Percentiles rank a stretch among this genome's conserved stretches.
Evolutionary conservation across 2,113 vertebrate species (phyloP).

Genomic region (Naja naja): DNA sequence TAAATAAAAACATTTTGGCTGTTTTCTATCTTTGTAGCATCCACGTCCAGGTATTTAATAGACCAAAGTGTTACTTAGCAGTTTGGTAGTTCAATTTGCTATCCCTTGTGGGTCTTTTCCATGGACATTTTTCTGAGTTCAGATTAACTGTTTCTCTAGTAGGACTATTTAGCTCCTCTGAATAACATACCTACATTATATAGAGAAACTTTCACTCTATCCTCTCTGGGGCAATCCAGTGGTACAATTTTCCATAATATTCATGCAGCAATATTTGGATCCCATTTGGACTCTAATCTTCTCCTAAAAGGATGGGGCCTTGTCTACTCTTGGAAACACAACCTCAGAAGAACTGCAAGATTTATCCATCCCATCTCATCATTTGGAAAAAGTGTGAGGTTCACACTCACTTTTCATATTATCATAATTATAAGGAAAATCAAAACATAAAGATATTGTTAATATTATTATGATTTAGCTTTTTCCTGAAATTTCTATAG

Average conservation of each 20-base stretch:
- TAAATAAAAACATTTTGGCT: conserved; percentile 2
- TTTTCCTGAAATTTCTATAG: background rate
- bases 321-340: background rate
- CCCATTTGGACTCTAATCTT: background rate
- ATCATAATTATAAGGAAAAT: background rate
- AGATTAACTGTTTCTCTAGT: background rate
- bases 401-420: background rate
- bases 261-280: background rate
- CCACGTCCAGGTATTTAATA: background rate
- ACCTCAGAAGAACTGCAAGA: background rate
- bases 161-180: background rate
- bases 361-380: background rate
- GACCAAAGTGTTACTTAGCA: conserved; percentile 16
- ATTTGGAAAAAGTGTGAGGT: background rate
- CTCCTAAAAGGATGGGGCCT: background rate
- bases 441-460: background rate
- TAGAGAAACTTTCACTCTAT: background rate
- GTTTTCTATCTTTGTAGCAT: conserved; percentile 2
- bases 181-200: background rate
- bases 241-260: background rate
- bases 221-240: background rate
- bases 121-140: background rate
- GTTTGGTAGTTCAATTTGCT: background rate
- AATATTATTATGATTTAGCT: background rate
- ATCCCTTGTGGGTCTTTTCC: background rate